These are phyloP conservation scores for Keiferia lycopersicella DNA, from an alignment of 2,888 invertebrate genomes.

Conservation along the genomic window DNA sequence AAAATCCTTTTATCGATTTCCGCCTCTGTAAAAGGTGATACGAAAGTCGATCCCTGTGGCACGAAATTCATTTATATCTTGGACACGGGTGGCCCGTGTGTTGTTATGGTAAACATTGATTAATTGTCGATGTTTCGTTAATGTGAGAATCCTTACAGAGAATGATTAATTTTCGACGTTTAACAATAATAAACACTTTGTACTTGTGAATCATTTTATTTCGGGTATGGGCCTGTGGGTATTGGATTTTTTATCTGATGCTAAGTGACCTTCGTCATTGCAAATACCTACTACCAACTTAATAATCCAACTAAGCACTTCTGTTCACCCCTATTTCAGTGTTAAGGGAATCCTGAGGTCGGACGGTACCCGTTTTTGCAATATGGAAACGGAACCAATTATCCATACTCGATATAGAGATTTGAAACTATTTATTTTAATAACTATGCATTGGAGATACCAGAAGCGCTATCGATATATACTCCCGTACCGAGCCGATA, in stretches of 20 bases:
- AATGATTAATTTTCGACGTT: slow-evolving; percentile 17
- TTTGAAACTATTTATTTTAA: too few species aligned
- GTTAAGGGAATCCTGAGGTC: too few species aligned
- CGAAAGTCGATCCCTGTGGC: slow-evolving; percentile 13
- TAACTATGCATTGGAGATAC: too few species aligned
- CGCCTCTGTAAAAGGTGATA: slow-evolving; percentile 28
- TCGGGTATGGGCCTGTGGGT: background rate
- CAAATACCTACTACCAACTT: too few species aligned
- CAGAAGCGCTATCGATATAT: too few species aligned
- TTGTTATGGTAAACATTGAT: slow-evolving; percentile 16
- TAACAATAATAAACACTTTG: slow-evolving; percentile 8
- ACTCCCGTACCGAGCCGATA: too few species aligned
- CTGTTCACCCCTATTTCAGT: background rate
- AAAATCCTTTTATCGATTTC: slow-evolving; percentile 31
- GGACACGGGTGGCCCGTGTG: slow-evolving; percentile 8
- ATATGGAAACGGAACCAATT: too few species aligned
- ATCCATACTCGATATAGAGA: too few species aligned
- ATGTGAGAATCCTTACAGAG: slow-evolving; percentile 10
- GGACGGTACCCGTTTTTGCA: too few species aligned
- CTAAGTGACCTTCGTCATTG: too few species aligned
- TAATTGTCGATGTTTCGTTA: slow-evolving; percentile 12
- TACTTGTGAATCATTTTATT: slow-evolving; percentile 13
- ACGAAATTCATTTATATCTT: background rate
- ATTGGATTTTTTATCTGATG: background rate
- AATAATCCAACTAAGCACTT: too few species aligned